Conservation (phyloP, 2,797 vertebrate genomes). For the Danio kyathit region DNA sequence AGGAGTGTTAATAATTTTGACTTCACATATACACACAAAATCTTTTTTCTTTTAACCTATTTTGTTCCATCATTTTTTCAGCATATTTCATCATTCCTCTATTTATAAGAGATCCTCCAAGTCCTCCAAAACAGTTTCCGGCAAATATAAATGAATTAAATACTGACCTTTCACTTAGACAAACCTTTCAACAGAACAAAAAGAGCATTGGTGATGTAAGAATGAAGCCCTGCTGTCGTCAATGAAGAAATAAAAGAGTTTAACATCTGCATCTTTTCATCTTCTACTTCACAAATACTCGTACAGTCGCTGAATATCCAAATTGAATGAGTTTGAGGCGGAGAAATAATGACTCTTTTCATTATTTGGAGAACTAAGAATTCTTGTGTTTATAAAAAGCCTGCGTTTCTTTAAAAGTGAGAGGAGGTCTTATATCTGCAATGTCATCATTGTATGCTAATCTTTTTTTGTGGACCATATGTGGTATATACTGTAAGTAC, state of each 20-base stretch:
- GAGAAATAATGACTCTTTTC: neutral
- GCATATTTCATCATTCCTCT: constrained; percentile 16
- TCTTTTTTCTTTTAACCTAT: neutral
- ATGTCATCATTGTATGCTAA: neutral
- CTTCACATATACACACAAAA: too few relatives aligned
- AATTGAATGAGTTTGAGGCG: neutral
- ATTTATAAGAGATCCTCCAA: neutral
- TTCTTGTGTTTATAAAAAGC: neutral
- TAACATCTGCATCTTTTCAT: too few relatives aligned
- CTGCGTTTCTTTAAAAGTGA: neutral
- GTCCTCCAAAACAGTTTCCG: neutral
- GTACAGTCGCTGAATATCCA: too few relatives aligned
- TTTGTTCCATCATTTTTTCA: constrained; percentile 1
- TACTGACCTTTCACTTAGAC: constrained; percentile 20
- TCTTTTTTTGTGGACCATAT: neutral
- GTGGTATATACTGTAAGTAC: too few relatives aligned
- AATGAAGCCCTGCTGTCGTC: neutral
- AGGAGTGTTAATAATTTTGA: too few relatives aligned
- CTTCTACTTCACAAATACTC: too few relatives aligned
- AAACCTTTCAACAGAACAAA: constrained; percentile 3
- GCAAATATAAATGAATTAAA: neutral
- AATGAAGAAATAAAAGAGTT: neutral
- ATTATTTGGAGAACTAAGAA: neutral
- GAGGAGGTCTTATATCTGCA: neutral
- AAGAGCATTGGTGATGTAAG: neutral